Evolutionary conservation across 92 coral and sea anemone genomes (phyloP), one percentile per base, ranked within the genome.

Genomic region (Bergia sp.): DNA sequence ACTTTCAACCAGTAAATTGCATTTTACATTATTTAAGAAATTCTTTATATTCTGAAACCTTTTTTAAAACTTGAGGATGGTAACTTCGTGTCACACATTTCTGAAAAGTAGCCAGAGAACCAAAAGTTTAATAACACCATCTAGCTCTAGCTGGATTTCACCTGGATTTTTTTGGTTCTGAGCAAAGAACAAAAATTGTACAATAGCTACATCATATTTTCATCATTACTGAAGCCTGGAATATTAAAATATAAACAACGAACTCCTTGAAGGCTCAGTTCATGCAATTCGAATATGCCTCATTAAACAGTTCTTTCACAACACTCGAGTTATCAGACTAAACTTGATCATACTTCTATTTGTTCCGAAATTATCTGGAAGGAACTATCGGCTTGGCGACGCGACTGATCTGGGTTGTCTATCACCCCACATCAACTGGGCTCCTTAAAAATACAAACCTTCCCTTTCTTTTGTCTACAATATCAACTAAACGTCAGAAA

Each of bases 301-400:
- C 18, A 79, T 79, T 39, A 55, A 81, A 61, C 40, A 57, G 5
- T 20, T 29, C 38, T 82, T 29, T 64, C 69, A 61, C 65, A 64
- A 18, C 76, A 84, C 87, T 71, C 79, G 79, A 84, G 53, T 84
- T 69, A 84, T 72, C 41, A 45, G 78, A 73, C 20, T 84, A 71
- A 29, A 84, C 44, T 47, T 72, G 21, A 44, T 44, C 64, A 84
- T 55, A 84, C 66, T 71, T 43, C 79, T 84, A 71, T 84, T 84
- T 84, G 87, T 84, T 84, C 87, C 87, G 87, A 84, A 84, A 84
- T 84, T 29, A 84, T 84, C 87, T 72, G 37, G 55, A 72, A 84
- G 87, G 40, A 29, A 45, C 87, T 29, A 84, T 84, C 45, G 78
- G 43, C 75, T 67, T 47, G 87, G 67, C 37, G 87, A 84, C 87